phyloP scores from a whole-genome alignment of 2,888 invertebrate genomes.

The Dolichomitus sp. region DNA sequence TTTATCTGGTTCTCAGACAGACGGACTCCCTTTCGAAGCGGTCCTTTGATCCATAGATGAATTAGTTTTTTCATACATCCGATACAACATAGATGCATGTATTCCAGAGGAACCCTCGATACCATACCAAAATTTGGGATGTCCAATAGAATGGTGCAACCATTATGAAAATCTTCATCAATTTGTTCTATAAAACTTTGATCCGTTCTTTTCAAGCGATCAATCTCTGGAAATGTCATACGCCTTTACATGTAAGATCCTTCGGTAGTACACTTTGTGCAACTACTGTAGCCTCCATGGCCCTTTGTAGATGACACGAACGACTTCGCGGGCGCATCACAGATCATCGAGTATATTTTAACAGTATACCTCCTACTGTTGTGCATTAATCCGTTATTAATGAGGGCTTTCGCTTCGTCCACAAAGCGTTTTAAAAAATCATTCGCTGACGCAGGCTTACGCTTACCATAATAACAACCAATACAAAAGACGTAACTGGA shows the following conservation, averaged over 20 bases:
- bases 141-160: conserved; percentile 30
- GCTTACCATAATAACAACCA: conserved; percentile 66
- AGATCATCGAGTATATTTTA: conserved; percentile 52
- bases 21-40: conserved; percentile 19
- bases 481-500: conserved; percentile 59
- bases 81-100: conserved; percentile 63
- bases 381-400: conserved; percentile 45
- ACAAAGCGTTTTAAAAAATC: conserved; percentile 67
- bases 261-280: conserved; percentile 63
- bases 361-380: conserved; percentile 25
- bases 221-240: conserved; percentile 37
- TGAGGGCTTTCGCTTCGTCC: conserved; percentile 59
- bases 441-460: conserved; percentile 60
- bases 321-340: conserved; percentile 66
- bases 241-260: conserved; percentile 50
- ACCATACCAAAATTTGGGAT: conserved; percentile 51
- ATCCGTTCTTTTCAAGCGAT: conserved; percentile 56
- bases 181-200: conserved; percentile 45
- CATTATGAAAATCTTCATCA: conserved; percentile 53
- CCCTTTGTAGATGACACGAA: conserved; percentile 62
- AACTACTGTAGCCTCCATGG: conserved; percentile 67
- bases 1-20: conserved; percentile 35
- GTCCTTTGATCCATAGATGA: conserved; percentile 50
- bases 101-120: conserved; percentile 59
- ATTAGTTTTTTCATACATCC: conserved; percentile 65